Conservation (phyloP, 2,113 vertebrate genomes). For the Amazona vittata region DNA sequence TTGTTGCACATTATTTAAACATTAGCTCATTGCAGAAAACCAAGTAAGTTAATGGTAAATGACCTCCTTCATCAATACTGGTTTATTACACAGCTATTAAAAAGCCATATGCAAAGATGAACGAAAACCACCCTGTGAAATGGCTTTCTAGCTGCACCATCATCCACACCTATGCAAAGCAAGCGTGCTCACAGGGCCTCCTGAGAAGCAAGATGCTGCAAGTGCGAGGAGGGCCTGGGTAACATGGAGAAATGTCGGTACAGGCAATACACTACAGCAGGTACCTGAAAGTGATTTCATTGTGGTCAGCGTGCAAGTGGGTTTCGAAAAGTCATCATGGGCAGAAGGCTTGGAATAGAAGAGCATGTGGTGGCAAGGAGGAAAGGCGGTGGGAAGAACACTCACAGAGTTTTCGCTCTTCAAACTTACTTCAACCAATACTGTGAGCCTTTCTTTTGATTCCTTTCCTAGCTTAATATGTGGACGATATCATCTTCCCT, state of each 20-base stretch:
- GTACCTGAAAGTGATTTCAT: not conserved
- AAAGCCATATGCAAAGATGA: not conserved
- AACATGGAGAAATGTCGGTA: accelerated
- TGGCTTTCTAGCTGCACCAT: not conserved
- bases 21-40: slow-evolving; percentile 46
- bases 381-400: not conserved
- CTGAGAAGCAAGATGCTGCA: no score
- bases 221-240: not conserved
- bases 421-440: not conserved
- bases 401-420: not conserved
- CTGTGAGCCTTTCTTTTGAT: not conserved
- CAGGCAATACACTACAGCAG: not conserved
- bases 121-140: not conserved
- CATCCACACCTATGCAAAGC: not conserved
- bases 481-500: not conserved
- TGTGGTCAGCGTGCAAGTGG: not conserved
- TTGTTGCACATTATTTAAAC: slow-evolving; percentile 64
- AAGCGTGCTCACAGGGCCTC: not conserved
- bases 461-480: not conserved
- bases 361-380: accelerated
- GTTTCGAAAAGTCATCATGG: not conserved
- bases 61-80: slow-evolving; percentile 51
- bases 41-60: slow-evolving; percentile 54
- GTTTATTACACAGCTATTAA: slow-evolving; percentile 39
- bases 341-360: not conserved